These are phyloP conservation scores for Halcyon malimbica DNA, from an alignment of 2,113 vertebrate species.

Conservation along the genomic window DNA sequence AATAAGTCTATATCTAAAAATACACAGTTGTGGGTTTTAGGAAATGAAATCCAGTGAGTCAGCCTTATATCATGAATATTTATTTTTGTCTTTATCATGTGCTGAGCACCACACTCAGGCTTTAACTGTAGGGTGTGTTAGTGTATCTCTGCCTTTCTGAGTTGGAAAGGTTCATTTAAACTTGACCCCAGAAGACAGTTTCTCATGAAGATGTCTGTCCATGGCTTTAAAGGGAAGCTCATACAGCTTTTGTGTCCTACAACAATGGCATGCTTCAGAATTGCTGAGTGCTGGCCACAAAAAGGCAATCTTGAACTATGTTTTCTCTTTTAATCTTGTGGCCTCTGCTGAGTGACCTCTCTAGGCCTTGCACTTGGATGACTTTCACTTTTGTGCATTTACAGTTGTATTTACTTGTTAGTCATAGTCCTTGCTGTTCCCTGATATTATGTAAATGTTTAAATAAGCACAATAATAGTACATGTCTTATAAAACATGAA, in stretches of 20 bases:
- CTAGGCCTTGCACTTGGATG: not conserved
- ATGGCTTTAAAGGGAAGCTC: not conserved
- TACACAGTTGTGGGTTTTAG: not conserved
- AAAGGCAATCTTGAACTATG: not conserved
- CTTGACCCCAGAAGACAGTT: not conserved
- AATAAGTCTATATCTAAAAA: not conserved
- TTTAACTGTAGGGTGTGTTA: not conserved
- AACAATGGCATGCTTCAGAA: not conserved
- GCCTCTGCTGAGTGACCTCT: not conserved
- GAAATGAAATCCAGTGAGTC: not conserved
- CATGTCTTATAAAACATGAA: not conserved
- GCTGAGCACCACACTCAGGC: not conserved
- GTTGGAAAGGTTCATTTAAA: not conserved
- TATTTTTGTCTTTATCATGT: not conserved
- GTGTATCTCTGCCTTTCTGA: not conserved
- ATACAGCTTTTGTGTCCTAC: not conserved
- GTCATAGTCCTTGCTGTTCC: not conserved
- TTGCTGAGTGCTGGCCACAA: not conserved
- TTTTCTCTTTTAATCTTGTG: not conserved
- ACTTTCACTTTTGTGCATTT: not conserved
- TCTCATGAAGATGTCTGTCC: not conserved
- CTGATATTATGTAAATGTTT: not conserved
- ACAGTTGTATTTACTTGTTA: not conserved
- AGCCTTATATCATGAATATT: not conserved
- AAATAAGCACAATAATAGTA: not conserved